Evolutionary conservation across 2,113 vertebrate species (phyloP).

Genomic region (Beaufortia kweichowensis): DNA sequence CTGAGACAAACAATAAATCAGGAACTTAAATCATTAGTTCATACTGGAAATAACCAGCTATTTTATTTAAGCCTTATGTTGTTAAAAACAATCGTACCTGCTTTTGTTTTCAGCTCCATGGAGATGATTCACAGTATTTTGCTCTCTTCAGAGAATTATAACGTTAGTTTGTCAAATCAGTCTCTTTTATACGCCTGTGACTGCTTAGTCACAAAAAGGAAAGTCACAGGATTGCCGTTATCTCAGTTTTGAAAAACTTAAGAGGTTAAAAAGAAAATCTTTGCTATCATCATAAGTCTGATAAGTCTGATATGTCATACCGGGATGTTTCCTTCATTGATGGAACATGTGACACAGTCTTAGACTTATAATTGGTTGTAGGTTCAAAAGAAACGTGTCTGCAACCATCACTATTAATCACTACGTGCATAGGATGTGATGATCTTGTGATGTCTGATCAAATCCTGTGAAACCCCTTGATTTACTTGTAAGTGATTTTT

Average conservation of each 20-base stretch:
- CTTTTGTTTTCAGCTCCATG: conserved; percentile 12
- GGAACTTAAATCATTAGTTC: not conserved
- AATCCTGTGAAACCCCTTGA: not conserved
- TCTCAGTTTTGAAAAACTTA: not conserved
- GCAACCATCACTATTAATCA: not conserved
- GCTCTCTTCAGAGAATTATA: not conserved
- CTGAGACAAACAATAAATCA: not conserved
- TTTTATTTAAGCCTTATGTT: too few species aligned
- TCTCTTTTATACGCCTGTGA: not conserved
- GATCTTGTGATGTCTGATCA: not conserved
- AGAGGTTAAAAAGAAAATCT: not conserved
- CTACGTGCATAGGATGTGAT: not conserved
- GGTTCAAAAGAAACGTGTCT: not conserved
- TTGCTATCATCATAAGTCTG: not conserved
- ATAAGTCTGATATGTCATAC: not conserved
- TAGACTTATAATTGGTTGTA: not conserved
- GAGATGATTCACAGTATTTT: not conserved
- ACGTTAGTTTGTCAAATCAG: not conserved
- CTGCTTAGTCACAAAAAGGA: conserved; percentile 17
- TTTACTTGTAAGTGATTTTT: not conserved
- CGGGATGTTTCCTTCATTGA: not conserved
- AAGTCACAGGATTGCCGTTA: not conserved
- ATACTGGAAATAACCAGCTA: not conserved
- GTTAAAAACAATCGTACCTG: not conserved
- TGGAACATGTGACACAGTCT: not conserved